A percentile compares a stretch with the other conserved stretches of the same genome.
phyloP scores from a whole-genome alignment of 2,113 vertebrate species.

The Calyptommatus sinebrachiatus region DNA sequence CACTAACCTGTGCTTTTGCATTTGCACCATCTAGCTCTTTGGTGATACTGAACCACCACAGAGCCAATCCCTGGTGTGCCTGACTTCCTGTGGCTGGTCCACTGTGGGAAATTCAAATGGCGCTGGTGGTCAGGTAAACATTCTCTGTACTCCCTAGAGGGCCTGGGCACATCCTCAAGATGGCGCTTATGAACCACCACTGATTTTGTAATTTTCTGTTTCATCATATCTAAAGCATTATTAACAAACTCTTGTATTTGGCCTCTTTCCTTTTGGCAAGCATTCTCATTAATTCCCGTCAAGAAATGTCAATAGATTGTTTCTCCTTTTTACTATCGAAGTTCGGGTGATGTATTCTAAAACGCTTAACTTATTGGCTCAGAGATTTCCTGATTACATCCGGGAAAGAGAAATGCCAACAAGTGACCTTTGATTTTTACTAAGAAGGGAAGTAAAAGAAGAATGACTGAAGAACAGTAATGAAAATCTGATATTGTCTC shows the following conservation, averaged over 20 bases:
- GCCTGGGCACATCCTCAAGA: too few species aligned
- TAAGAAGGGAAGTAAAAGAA: background rate
- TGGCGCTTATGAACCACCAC: too few species aligned
- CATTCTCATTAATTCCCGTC: background rate
- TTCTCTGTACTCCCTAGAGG: too few species aligned
- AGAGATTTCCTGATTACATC: background rate
- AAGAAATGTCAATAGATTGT: background rate
- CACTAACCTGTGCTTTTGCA: too few species aligned
- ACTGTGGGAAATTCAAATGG: too few species aligned
- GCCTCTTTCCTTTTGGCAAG: slow-evolving; percentile 8
- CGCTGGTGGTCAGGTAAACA: too few species aligned
- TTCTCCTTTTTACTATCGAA: background rate
- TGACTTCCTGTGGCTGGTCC: too few species aligned
- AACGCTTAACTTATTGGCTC: background rate
- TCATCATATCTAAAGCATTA: background rate
- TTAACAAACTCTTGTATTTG: background rate
- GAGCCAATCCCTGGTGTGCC: too few species aligned
- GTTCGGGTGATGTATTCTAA: background rate
- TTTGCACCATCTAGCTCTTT: too few species aligned
- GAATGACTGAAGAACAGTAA: background rate
- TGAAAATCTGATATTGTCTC: background rate
- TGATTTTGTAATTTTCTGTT: background rate
- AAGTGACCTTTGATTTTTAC: fast-evolving
- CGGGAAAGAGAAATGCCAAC: background rate
- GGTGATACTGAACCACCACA: too few species aligned